Conservation (phyloP, 2,797 vertebrate genomes). For the Sardinella longiceps region DNA sequence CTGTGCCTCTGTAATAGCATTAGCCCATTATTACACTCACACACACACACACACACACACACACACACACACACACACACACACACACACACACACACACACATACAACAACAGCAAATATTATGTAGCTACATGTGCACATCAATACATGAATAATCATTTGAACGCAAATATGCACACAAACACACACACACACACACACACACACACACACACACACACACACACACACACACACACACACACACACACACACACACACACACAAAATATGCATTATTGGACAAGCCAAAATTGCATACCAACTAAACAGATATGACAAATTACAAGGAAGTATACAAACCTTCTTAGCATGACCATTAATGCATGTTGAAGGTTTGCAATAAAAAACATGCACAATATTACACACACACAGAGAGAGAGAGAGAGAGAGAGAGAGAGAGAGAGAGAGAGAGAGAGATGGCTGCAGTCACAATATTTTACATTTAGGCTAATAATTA, state of each 20-base stretch:
- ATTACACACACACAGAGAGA: too few relatives aligned
- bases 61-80: slow-evolving; percentile 39
- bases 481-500: slow-evolving; percentile 48
- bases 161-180: background rate
- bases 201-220: slow-evolving; percentile 24
- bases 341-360: background rate
- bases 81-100: background rate
- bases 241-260: slow-evolving; percentile 10
- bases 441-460: background rate
- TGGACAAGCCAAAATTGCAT: background rate
- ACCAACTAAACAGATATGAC: background rate
- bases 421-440: background rate
- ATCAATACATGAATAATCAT: background rate
- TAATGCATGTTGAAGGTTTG: background rate
- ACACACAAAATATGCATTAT: background rate
- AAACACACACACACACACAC: slow-evolving; percentile 26
- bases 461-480: slow-evolving; percentile 24
- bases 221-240: slow-evolving; percentile 33
- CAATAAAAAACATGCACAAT: too few relatives aligned
- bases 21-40: slow-evolving; percentile 49
- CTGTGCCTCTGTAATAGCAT: slow-evolving; percentile 46
- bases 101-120: slow-evolving; percentile 30
- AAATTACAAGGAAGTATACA: background rate
- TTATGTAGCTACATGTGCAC: background rate
- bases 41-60: slow-evolving; percentile 31